Percentiles rank a stretch among this genome's conserved stretches.
These are phyloP conservation scores for Aphelocoma coerulescens DNA, from an alignment of 2,113 vertebrate species.

Conservation along the genomic window DNA sequence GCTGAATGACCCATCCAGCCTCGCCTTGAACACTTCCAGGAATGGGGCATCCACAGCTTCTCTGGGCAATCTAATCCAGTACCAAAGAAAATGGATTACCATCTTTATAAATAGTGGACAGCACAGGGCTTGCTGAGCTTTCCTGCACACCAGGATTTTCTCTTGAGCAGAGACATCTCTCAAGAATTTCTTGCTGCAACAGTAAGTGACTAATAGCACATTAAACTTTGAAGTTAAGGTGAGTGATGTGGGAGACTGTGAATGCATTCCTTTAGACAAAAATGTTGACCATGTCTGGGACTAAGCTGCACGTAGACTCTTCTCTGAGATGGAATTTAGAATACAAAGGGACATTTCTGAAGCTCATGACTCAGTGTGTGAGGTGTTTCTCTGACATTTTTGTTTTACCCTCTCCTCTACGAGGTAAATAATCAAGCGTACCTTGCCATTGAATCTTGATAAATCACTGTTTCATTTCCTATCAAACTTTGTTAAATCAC, in stretches of 20 bases:
- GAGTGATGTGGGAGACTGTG: neutral
- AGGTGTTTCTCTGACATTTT: neutral
- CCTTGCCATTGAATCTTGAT: neutral
- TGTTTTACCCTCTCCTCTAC: neutral
- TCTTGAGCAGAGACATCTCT: neutral
- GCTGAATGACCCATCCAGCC: no score
- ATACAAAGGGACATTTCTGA: neutral
- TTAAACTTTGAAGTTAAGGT: neutral
- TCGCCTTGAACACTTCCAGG: neutral
- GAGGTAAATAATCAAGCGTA: neutral
- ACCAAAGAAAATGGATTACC: neutral
- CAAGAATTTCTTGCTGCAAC: neutral
- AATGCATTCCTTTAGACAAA: neutral
- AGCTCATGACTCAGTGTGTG: neutral
- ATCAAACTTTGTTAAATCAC: neutral
- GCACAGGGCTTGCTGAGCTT: rapidly evolving
- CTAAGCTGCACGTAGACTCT: neutral
- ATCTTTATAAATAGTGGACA: neutral
- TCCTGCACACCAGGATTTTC: rapidly evolving
- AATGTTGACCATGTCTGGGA: neutral
- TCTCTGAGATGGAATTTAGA: neutral
- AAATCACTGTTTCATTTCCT: neutral
- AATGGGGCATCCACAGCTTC: neutral
- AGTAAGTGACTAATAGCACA: neutral
- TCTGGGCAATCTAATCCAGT: neutral